Evolutionary conservation across 2,113 vertebrate species (phyloP), one percentile per base, ranked within the genome.

Genomic region (Mixornis gularis): DNA sequence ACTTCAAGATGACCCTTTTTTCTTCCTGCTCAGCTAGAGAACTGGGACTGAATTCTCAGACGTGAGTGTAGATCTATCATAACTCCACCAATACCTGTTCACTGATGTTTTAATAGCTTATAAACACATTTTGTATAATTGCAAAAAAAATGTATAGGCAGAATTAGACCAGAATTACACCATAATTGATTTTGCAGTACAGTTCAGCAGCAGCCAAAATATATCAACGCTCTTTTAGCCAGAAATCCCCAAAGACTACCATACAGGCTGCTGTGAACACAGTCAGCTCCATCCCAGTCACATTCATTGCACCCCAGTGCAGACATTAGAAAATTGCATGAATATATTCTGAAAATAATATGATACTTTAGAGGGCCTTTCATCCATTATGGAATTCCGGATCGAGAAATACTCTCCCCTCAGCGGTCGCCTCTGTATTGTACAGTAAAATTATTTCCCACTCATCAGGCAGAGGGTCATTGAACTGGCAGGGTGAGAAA

Each of bases 341-440:
- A 40, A 34, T 60, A 44, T 55, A 55, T 55, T 40, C 32, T 66
- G 52, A 77, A 89, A 89, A 24, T 34, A 49, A 25, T 72, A 13
- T 10, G 15, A 15, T 32, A 18, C 7, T 44, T 77, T 17, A 44
- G 24, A 71, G 46, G 22, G 10, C 29, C 17, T 76, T 92, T 53
- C 19, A 38, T 40, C 25, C 11, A 25, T 40, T 56, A 40, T 32
- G 41, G 48, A 77, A 44, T 34, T 81, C 27, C 85, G 58, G 24
- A 55, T 17, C 0, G 0, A 70, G 58, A 62, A 51, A 77, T 16
- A 18, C 24, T 56, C 38, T 49, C 25, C 27, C 36, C 29, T 86
- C 52, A 40, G 15, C 2, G 0, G 17, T 27, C 1, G 0, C 7
- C 9, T 9, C 25, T 20, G 3, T 66, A 24, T 66, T 13, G 3